A percentile compares a stretch with the other conserved stretches of the same genome.
phyloP scores from a whole-genome alignment of 2,888 invertebrate species.

The Synanthedon formicaeformis region DNA sequence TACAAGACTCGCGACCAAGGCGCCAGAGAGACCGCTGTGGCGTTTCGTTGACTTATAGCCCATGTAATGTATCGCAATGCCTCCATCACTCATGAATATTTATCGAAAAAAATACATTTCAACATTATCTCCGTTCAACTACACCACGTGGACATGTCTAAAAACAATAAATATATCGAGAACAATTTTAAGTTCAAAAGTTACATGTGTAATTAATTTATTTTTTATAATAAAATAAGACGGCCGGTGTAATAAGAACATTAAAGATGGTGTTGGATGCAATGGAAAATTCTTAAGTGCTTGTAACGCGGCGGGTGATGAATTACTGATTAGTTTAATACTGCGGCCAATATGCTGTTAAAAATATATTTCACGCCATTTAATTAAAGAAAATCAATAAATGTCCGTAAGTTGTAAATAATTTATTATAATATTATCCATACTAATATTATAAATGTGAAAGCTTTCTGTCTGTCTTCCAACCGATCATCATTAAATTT shows the following conservation, averaged over 20 bases:
- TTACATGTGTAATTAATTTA: constrained; percentile 49
- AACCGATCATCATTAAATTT: too few relatives aligned
- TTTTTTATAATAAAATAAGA: constrained; percentile 43
- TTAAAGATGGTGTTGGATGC: constrained; percentile 42
- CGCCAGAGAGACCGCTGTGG: constrained; percentile 27
- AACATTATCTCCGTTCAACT: constrained; percentile 36
- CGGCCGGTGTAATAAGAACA: constrained; percentile 43
- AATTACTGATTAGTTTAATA: constrained; percentile 19
- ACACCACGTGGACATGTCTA: constrained; percentile 31
- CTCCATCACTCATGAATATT: constrained; percentile 69
- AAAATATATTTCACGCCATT: constrained; percentile 16
- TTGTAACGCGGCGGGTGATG: constrained; percentile 34
- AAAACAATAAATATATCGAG: constrained; percentile 55
- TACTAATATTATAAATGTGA: too few relatives aligned
- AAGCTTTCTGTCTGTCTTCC: too few relatives aligned
- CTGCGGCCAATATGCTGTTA: background rate
- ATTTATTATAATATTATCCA: too few relatives aligned
- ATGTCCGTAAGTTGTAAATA: background rate
- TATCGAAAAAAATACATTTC: constrained; percentile 47
- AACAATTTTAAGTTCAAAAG: constrained; percentile 29
- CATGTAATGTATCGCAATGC: constrained; percentile 61
- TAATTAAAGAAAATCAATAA: constrained; percentile 9
- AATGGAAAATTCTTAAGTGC: constrained; percentile 24
- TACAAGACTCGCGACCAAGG: constrained; percentile 22
- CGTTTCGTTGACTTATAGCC: constrained; percentile 62